Evolutionary conservation across 1,140 invertebrate species (phyloP).

Genomic region (Drosophila gunungcola): DNA sequence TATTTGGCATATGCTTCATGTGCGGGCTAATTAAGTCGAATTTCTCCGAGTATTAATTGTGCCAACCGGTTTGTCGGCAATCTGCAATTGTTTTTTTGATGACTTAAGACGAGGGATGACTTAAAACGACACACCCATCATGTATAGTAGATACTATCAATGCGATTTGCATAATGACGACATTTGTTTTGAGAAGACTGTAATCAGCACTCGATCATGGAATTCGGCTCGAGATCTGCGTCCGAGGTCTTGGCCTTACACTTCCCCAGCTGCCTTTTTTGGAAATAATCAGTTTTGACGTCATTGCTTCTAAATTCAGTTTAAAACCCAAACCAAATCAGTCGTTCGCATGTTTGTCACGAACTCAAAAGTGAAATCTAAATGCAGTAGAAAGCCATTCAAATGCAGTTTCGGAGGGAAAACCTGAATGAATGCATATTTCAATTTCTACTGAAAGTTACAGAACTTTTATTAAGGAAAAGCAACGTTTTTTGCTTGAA

Average conservation of each 20-base stretch:
- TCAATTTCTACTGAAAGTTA: background rate
- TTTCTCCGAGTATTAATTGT: conserved; percentile 25
- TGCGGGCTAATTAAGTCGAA: conserved; percentile 12
- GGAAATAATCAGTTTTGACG: conserved; percentile 41
- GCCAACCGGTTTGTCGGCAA: conserved; percentile 44
- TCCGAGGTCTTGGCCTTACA: conserved; percentile 18
- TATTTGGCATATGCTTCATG: conserved; percentile 28
- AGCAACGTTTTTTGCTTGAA: background rate
- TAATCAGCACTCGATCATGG: conserved; percentile 24
- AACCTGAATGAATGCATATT: conserved; percentile 21
- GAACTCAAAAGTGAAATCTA: conserved; percentile 65
- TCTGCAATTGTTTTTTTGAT: conserved; percentile 30
- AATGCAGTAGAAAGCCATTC: conserved; percentile 25
- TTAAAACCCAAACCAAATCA: conserved; percentile 49
- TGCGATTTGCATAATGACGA: conserved; percentile 63
- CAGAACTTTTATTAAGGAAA: background rate
- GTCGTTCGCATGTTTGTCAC: conserved; percentile 66
- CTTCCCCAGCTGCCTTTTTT: conserved; percentile 35
- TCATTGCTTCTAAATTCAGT: conserved; percentile 23
- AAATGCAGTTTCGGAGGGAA: conserved; percentile 29
- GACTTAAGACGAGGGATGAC: conserved; percentile 38
- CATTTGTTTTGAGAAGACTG: conserved; percentile 24
- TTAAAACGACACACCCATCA: conserved; percentile 47
- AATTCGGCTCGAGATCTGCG: conserved; percentile 12
- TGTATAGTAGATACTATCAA: conserved; percentile 7